Evolutionary conservation across 2,797 vertebrate genomes (phyloP), one percentile per base, ranked within the genome.

Genomic region (Gastrophryne carolinensis): DNA sequence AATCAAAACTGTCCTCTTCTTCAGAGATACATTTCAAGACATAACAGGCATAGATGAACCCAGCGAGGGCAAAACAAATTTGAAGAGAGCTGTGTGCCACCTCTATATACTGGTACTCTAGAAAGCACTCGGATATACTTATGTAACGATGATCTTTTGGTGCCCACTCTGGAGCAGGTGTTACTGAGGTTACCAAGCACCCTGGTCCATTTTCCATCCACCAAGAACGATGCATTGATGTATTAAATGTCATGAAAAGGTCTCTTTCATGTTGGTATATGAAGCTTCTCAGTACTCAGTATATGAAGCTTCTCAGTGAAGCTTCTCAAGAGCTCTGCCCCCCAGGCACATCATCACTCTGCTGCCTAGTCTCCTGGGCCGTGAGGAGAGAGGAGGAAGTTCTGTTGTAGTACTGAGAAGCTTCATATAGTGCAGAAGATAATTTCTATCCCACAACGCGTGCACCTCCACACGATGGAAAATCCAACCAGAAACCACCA

Each of bases 191-290:
- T 86, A 99, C 97, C 53, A 84, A 92, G 88, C 98, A 99, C 78
- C 98, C 98, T 0, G 97, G 98, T 74, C 96, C 96, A n/a, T 99
- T 98, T 89, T 99, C 98, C 96, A 98, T 98, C 98, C 98, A 99
- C 98, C 98, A 99, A 84, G 98, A 98, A 72, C 98, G 98, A 89
- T 99, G 98, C 97, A 99, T 99, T 87, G 98, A 99, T 84, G 98
- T 93, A 87, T 99, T 98, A 89, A 99, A 99, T 70, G 98, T 99
- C 94, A 99, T 91, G 82, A 99, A 95, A 80, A 99, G 94, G 88
- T 99, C 96, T 83, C 94, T 94, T 87, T 99, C 97, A n/a, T n/a
- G n/a, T n/a, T n/a, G n/a, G n/a, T n/a, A n/a, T n/a, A n/a, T n/a
- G n/a, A n/a, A n/a, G n/a, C n/a, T n/a, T n/a, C n/a, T n/a, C n/a